Evolutionary conservation across 2,888 invertebrate species (phyloP), one percentile per base, ranked within the genome.

Genomic region (Hoplodrina blanda): DNA sequence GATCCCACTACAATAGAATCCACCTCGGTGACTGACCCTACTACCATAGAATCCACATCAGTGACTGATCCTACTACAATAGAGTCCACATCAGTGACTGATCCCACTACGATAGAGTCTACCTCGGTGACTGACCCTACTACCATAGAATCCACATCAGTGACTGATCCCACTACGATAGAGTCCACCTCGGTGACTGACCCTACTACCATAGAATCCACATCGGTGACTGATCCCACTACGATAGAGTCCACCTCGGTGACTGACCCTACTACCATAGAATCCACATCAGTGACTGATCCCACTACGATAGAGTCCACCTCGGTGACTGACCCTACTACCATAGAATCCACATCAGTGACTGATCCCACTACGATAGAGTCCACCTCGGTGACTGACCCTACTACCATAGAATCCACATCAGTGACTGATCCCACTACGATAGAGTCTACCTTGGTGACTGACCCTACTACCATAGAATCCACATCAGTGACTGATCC

Each of bases 221-320:
- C 61, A 3, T 25, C 66, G n/a, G 30, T 33, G 10, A 49, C 19
- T 13, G 25, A n/a, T 5, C 66, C 6, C 17, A 53, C 62, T 1
- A 67, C 66, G 1, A 37, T n/a, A 52, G 60, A 65, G 30, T 10
- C 69, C 5, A 57, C 74, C 0, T 59, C 68, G 10, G 52, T 68
- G 1, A 68, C 57, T 11, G 15, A n/a, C 7, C 53, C 66, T 1
- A n/a, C 57, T 0, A 44, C 59, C 0, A 60, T 53, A 25, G 69
- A 69, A 6, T 25, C 41, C 4, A 44, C 59, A 4, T 30, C 41
- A 15, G 37, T 52, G 0, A 55, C 63, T 33, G 3, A n/a, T 6
- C 17, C 30, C 2, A 46, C 69, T 8, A 64, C 67, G 0, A 64
- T 46, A 13, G n/a, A 57, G 52, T 11, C 62, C 0, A 57, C 76